Base-by-base conservation (phyloP, 2,888 invertebrate genomes). In the Beris chalybata region DNA sequence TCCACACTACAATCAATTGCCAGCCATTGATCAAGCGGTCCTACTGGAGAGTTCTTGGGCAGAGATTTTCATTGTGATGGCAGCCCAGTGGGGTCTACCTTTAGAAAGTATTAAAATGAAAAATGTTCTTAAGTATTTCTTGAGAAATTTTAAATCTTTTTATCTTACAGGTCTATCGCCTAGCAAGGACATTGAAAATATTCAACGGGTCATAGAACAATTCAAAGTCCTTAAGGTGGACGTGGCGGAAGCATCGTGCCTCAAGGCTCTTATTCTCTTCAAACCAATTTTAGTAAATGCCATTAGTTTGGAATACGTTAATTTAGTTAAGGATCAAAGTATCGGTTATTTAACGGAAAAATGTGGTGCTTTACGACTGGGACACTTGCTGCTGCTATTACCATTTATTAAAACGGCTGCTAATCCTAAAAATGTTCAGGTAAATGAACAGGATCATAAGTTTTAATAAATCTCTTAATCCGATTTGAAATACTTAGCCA, bases 231-330 rank as follows among this genome's bases (percentile, higher is more conserved):
- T 89, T 64, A 82, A 87, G 70, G 85, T 93, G 15, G 93, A 95
- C 77, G 89, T 90, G 76, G 89, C 90, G 0, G 94, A 95, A 76
- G 91, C 88, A 74, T 91, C 93, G 47, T 93, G 90, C 78, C 82
- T 95, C n/a, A 93, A 93, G 76, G 90, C 91, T 0, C 83, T 91
- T 9, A 86, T 92, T 5, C 82, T 94, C 5, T 94, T 93, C 78
- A 91, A 91, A 79, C 85, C 90, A 79, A 92, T 93, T 92, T 5
- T 43, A 12, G 7, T 66, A 13, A 54, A 48, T 44, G 15, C 48
- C 3, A 12, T 32, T 32, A 44, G 43, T 29, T 69, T 54, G 50
- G 63, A 68, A 75, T 76, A 4, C 75, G 82, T 89, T 68, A 87
- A 85, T 72, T 84, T 88, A 54, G 79, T 93, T 1, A 93, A 93